Base-by-base conservation (phyloP, 2,797 vertebrate genomes). In the Neosalanx taihuensis region DNA sequence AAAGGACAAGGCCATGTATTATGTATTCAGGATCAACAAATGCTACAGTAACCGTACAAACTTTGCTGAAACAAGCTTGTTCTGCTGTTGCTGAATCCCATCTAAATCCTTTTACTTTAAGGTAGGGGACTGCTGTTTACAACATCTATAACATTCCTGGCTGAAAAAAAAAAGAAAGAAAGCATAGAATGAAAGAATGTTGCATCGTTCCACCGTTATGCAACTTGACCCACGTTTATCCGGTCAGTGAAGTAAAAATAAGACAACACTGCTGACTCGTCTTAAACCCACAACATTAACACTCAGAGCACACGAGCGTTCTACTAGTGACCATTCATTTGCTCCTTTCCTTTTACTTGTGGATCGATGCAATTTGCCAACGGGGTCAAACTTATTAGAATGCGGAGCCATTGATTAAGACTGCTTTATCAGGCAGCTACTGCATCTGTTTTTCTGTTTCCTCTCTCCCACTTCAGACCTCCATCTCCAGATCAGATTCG, bases 361-460 rank as follows among this genome's bases (percentile, higher is more conserved):
- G 72, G 67, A 89, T 90, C 85, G 77, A 87, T 89, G 69, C 60
- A 73, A 79, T 87, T 85, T 80, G 73, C 86, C 73, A 77, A 72
- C 63, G 82, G 85, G 81, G 79, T 86, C 81, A 84, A 62, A 79
- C 72, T 86, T 85, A 88, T 89, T 88, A 79, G 66, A 88, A 85
- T 87, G 68, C 85, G 72, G 81, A 74, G 79, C 73, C 74, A 85
- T 83, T 82, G 79, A 90, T 90, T 78, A 85, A 71, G 74, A 77
- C 81, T 75, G 6, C 71, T 84, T 84, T 82, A 88, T 89, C 80
- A 83, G 77, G 70, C 65, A 65, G 69, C 68, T 66, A 84, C 77
- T 63, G 72, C 72, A 77, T 84, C 74, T 73, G 77, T 73, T 84
- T 83, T 80, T 85, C 72, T 80, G 41, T 79, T 73, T 77, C 64